Base-by-base conservation (phyloP, 2,888 invertebrate genomes). In the Tiliacea aurago region DNA sequence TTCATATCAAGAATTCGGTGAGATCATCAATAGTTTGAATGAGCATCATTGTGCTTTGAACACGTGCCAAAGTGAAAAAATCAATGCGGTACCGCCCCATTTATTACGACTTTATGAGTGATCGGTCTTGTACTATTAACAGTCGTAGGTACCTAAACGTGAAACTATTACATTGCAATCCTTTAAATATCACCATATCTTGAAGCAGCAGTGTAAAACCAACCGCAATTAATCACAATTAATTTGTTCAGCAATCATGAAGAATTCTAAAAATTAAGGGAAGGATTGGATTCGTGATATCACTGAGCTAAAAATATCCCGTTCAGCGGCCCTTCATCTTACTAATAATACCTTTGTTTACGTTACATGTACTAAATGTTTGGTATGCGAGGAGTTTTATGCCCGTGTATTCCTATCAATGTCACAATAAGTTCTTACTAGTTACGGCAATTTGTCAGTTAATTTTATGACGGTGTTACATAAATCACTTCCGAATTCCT, bases 341-440 rank as follows among this genome's bases (percentile, higher is more conserved):
- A 84, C 88, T 87, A 89, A 91, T 91, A 92, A 92, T 93, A 92
- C 90, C 86, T 92, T 92, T 94, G 92, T 94, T 93, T 93, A 93
- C 89, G 88, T 91, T 90, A 90, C 88, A 86, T 86, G 86, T 86
- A 87, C 88, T 83, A 87, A 89, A 88, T 86, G 84, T 84, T 87
- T 78, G 82, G 81, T 78, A 84, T 84, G 89, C 79, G 79, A 83
- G 85, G 76, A 81, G 82, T 88, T 89, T 87, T 84, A 87, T 86
- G 72, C 83, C 55, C 76, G 81, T 81, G 66, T 80, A 71, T 88
- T 81, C 84, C 84, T 82, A 85, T 86, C 88, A 88, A 85, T 88
- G 87, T 85, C 84, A 74, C 70, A 70, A 82, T 89, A 86, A 87
- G 89, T 88, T 87, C 77, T 56, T 65, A 23, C 62, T 67, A 70